Conservation (phyloP, 2,888 invertebrate species). For the Theodoxus fluviatilis region DNA sequence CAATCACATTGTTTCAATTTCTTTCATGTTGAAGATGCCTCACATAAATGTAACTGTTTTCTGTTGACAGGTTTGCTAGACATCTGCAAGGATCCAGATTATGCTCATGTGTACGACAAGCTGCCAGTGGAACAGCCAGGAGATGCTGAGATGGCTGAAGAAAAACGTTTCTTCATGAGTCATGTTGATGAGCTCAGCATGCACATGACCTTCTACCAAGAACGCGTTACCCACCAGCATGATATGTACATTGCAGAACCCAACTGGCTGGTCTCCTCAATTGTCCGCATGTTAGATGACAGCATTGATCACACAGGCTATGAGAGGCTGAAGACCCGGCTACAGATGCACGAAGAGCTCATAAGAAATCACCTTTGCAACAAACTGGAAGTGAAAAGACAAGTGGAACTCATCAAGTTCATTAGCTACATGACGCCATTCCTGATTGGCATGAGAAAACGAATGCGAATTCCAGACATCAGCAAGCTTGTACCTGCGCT, state of each 20-base stretch:
- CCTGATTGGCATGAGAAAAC: conserved; percentile 61
- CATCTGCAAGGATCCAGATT: conserved; percentile 61
- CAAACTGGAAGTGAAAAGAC: conserved; percentile 52
- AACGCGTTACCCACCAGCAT: conserved; percentile 47
- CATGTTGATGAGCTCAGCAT: conserved; percentile 57
- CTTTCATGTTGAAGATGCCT: too few species aligned
- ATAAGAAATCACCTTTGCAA: conserved; percentile 54
- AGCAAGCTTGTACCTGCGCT: conserved; percentile 53
- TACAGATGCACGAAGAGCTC: conserved; percentile 61
- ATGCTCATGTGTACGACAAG: conserved; percentile 48
- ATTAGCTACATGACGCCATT: conserved; percentile 63
- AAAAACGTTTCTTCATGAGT: conserved; percentile 59
- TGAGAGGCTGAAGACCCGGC: conserved; percentile 60
- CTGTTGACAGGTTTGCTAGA: conserved; percentile 61
- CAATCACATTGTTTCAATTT: too few species aligned
- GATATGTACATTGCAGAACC: conserved; percentile 59
- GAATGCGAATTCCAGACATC: conserved; percentile 64
- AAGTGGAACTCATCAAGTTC: conserved; percentile 60
- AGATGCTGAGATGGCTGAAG: conserved; percentile 57
- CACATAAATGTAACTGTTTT: too few species aligned
- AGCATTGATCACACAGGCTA: conserved; percentile 57
- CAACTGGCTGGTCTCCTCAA: conserved; percentile 56
- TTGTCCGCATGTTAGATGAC: conserved; percentile 56
- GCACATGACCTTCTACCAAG: conserved; percentile 59
- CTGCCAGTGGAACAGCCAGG: conserved; percentile 52